phyloP scores from a whole-genome alignment of 2,113 vertebrate genomes.

The Vicugna pacos region DNA sequence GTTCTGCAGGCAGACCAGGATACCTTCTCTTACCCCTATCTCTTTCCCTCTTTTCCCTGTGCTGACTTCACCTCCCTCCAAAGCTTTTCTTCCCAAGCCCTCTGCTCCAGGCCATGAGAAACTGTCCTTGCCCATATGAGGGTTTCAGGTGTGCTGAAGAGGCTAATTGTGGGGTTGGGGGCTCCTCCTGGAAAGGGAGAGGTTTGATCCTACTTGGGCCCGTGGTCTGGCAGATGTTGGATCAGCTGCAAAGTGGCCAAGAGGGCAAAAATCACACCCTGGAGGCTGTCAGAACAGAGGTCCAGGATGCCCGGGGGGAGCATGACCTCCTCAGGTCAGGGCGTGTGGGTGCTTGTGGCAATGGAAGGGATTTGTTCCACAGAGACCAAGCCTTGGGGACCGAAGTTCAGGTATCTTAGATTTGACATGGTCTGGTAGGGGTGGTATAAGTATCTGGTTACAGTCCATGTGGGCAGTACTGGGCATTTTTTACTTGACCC shows the following conservation, averaged over 20 bases:
- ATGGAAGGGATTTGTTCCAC: background rate
- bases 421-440: background rate
- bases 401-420: slow-evolving; percentile 10
- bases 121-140: background rate
- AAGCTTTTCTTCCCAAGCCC: background rate
- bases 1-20: background rate
- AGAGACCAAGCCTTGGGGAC: background rate
- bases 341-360: background rate
- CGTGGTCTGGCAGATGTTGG: slow-evolving; percentile 83
- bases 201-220: slow-evolving; percentile 20
- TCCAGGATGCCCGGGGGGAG: slow-evolving; percentile 82
- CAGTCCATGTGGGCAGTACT: background rate
- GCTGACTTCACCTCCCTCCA: background rate
- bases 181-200: slow-evolving; percentile 18
- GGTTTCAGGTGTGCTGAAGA: background rate
- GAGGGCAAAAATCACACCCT: slow-evolving; percentile 84
- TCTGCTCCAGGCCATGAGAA: slow-evolving; percentile 1
- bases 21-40: background rate
- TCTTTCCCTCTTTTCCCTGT: background rate
- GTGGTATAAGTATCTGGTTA: background rate
- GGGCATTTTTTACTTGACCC: slow-evolving; percentile 16
- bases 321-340: slow-evolving; percentile 72
- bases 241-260: slow-evolving; percentile 87
- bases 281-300: slow-evolving; percentile 84
- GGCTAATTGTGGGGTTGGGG: background rate